phyloP scores from a whole-genome alignment of 2,797 vertebrate species.

The Typhlichthys eigenmanni region DNA sequence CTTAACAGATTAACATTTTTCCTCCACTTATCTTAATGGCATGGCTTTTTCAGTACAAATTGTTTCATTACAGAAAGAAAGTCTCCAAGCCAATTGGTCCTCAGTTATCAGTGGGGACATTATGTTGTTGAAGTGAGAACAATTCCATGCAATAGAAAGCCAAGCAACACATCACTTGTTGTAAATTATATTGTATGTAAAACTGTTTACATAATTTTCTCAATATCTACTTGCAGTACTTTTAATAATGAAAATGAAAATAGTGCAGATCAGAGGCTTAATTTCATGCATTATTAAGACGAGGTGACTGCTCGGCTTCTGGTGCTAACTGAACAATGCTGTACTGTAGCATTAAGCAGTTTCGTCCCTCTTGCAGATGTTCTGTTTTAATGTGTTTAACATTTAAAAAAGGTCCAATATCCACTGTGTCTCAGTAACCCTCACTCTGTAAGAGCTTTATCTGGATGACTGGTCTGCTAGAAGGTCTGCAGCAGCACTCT shows the following conservation, averaged over 20 bases:
- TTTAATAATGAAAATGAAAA: no score
- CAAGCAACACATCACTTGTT: conserved; percentile 11
- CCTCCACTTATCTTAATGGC: conserved; percentile 31
- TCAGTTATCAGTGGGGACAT: conserved; percentile 53
- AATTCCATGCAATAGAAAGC: conserved; percentile 58
- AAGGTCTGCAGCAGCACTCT: conserved; percentile 43
- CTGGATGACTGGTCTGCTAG: conserved; percentile 32
- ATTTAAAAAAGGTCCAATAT: conserved; percentile 37
- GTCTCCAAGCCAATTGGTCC: conserved; percentile 59
- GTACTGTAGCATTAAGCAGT: conserved; percentile 11
- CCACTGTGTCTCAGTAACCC: conserved; percentile 39
- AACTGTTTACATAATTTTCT: conserved; percentile 23
- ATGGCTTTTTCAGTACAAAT: conserved; percentile 27
- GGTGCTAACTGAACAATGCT: conserved; percentile 13
- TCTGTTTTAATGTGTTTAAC: conserved; percentile 8
- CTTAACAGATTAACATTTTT: conserved; percentile 24
- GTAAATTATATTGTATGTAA: no score
- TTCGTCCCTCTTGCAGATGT: no score
- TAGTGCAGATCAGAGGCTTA: no score
- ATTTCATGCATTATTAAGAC: not conserved
- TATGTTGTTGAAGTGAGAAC: conserved; percentile 53
- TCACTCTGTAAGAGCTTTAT: conserved; percentile 55
- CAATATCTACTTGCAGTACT: not conserved
- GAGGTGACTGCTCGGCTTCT: not conserved
- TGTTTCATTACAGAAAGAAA: conserved; percentile 47